Base-by-base conservation (phyloP, 2,113 vertebrate genomes). In the Grantiella picta region DNA sequence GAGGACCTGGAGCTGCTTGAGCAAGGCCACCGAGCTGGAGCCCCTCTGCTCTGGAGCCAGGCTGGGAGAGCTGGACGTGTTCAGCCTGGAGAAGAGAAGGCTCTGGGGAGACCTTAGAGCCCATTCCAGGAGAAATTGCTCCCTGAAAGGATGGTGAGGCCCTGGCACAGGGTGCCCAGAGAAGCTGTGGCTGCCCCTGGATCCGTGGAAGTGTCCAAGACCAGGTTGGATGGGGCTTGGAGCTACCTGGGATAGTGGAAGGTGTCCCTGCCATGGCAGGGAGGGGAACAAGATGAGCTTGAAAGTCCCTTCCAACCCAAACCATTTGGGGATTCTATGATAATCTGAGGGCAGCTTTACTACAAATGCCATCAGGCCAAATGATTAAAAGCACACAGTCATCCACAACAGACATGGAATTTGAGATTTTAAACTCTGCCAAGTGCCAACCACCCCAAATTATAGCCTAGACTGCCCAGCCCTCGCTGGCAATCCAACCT, bases 221-320 rank as follows among this genome's bases (percentile, higher is more conserved):
- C 14, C n/a, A 50, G 50, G 25, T 0, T 72, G 66, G 42, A 35
- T 0, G 0, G 7, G 14, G 31, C 31, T 64, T 35, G 50, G 50
- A 64, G 22, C 50, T 50, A 0, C 22, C 66, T 27, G 59, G 50
- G 27, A 31, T 0, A 36, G 22, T 12, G 31, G 35, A 42, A 44
- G 25, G 16, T 7, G 31, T 16, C 11, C 68, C 50, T 72, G 36
- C 11, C 75, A 22, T 3, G 20, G 17, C 57, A 64, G 21, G 29
- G 15, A 3, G 9, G 59, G 49, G 40, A 70, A 35, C 20, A 11
- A 13, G 35, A 56, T 31, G 35, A 72, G 13, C 14, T 50, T 57
- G 36, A 72, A 72, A 22, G 50, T 57, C 35, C 50, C 21, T 65
- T 72, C 59, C 42, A 72, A 72, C 12, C 13, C 44, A 73, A 73